Evolutionary conservation across 1,140 invertebrate genomes (phyloP), one percentile per base, ranked within the genome.

Genomic region (Metopolophium dirhodum): DNA sequence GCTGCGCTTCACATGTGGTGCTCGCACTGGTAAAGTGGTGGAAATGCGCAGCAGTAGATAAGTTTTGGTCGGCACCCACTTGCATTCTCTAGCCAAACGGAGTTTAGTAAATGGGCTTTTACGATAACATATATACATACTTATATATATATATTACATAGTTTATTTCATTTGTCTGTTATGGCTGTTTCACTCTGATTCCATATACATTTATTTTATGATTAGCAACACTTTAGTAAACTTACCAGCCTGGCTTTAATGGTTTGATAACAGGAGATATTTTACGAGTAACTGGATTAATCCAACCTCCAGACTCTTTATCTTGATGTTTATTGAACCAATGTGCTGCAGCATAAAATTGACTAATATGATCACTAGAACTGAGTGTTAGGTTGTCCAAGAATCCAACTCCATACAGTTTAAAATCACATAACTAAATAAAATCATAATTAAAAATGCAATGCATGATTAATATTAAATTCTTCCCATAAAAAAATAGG

Each of bases 281-380:
- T 95, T 97, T 97, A 94, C 98, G 95, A 90, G 96, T 96, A 7
- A 99, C 98, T 68, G 97, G 97, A 95, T 98, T 98, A 68, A 97
- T 96, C 98, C 98, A 99, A 51, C 98, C 98, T 94, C 98, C 98
- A 54, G 97, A 96, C 93, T 96, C 95, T 83, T 95, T 94, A 95
- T 98, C 97, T 95, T 99, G 99, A 96, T 98, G 96, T 41, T 96
- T 95, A 8, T 99, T 97, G 95, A 99, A 97, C 99, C 99, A 99
- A 94, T 98, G 96, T 30, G 98, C 98, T 7, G 99, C 97, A 95
- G 98, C 97, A 94, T 97, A 98, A 96, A 99, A 99, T 95, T 98
- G 97, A 90, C 97, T 96, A 95, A 98, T 96, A 95, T 99, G 98
- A 94, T 98, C 97, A 94, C 96, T 97, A 4, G 97, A 97, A n/a